Base-by-base conservation (phyloP, 1,140 invertebrate species). In the Cheumatopsyche charites region DNA sequence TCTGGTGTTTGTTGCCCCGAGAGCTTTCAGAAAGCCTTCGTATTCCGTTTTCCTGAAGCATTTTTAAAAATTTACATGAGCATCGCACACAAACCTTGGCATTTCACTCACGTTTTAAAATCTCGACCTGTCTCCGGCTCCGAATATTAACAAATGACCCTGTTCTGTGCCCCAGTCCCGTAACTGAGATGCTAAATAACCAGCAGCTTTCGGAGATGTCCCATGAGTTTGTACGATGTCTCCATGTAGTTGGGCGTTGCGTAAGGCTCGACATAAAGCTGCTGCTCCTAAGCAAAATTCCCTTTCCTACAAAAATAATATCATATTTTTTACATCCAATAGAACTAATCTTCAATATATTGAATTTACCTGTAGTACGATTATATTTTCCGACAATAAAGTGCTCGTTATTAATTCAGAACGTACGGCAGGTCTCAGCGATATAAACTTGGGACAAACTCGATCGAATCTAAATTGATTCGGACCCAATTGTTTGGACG, bases 171-270 rank as follows among this genome's bases (percentile, higher is more conserved):
- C 26, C 74, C 80, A 0, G 62, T 87, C 84, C 23, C 70, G 70
- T 41, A 92, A 80, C n/a, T 92, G 81, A 0, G 86, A 87, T 0
- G 90, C 90, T 6, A 93, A 77, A 77, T 93, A 93, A 0, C 89
- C 91, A 0, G 90, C 90, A 26, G 91, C 89, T 5, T 90, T 84
- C 0, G 91, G 91, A 0, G 91, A 91, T 0, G 89, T 87, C 0
- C 90, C 86, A 77, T 93, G 91, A 0, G 91, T 92, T 76, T 92
- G 87, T 0, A 91, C 84, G 0, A 93, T 89, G n/a, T 88, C 90
- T 2, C 91, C 91, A 23, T 86, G 86, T 5, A 93, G 79, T 58
- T 87, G 83, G 68, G 87, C 85, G 9, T 87, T 86, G 0, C 86
- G 84, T 42, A 92, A 83, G 0, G 90, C 84, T 62, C 88, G 87